phyloP scores from a whole-genome alignment of 2,888 invertebrate genomes.

The Pterostichus madidus region DNA sequence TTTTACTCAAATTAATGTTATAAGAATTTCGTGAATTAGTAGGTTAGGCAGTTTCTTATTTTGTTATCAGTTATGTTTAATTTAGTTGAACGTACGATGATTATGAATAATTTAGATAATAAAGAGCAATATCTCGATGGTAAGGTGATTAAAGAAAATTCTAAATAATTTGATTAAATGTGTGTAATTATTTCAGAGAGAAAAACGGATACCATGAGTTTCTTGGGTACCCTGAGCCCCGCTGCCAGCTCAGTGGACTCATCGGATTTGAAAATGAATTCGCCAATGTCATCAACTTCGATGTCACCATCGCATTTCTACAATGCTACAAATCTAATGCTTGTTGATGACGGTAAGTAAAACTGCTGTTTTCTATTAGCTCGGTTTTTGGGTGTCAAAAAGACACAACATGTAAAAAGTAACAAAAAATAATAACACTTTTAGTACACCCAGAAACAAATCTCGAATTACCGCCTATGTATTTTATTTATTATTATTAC shows the following conservation, averaged over 20 bases:
- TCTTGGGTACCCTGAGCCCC: slow-evolving; percentile 57
- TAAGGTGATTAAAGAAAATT: slow-evolving; percentile 21
- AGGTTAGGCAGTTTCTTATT: slow-evolving; percentile 35
- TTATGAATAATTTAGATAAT: slow-evolving; percentile 47
- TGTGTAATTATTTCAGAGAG: slow-evolving; percentile 30
- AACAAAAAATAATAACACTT: not conserved
- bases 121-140: slow-evolving; percentile 51
- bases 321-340: slow-evolving; percentile 25
- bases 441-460: not conserved
- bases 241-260: slow-evolving; percentile 62
- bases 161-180: slow-evolving; percentile 19
- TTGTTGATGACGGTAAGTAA: slow-evolving; percentile 50
- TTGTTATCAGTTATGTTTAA: slow-evolving; percentile 58
- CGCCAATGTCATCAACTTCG: slow-evolving; percentile 43
- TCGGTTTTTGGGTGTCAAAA: not conserved
- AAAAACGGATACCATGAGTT: slow-evolving; percentile 58
- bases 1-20: not conserved
- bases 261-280: slow-evolving; percentile 49
- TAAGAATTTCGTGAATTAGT: not conserved
- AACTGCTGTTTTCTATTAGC: not conserved
- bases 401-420: not conserved
- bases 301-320: slow-evolving; percentile 49
- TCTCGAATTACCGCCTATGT: not conserved
- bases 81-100: slow-evolving; percentile 53
- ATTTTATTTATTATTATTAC: slow-evolving; percentile 2